phyloP scores from a whole-genome alignment of 2,797 vertebrate genomes.

The Adelosebastes latens region DNA sequence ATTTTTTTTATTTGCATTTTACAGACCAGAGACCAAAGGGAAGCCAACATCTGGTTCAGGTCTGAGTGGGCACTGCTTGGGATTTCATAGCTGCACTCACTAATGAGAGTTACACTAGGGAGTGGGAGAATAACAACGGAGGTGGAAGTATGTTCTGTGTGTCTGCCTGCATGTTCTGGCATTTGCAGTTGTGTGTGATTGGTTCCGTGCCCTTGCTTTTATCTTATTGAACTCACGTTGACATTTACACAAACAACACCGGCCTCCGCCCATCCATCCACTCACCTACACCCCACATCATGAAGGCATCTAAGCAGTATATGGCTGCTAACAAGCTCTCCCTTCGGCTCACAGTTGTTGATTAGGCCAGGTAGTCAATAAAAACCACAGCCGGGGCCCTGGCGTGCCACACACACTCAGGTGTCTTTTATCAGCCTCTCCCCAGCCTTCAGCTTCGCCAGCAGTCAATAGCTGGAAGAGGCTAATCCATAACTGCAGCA shows the following conservation, averaged over 20 bases:
- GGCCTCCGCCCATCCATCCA: neutral
- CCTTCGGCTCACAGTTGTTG: slow-evolving; percentile 51
- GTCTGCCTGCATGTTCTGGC: neutral
- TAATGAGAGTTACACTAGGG: neutral
- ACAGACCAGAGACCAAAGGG: neutral
- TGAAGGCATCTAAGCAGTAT: slow-evolving; percentile 56
- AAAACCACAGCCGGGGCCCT: slow-evolving; percentile 43
- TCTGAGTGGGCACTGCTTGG: neutral
- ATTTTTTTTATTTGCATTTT: neutral
- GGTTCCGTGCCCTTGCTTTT: neutral
- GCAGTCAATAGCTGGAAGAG: slow-evolving; percentile 71
- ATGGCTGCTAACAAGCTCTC: slow-evolving; percentile 69
- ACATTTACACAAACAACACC: slow-evolving; percentile 43
- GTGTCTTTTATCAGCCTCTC: slow-evolving; percentile 75
- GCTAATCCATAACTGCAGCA: slow-evolving; percentile 74
- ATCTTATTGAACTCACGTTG: slow-evolving; percentile 22
- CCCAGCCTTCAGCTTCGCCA: slow-evolving; percentile 59
- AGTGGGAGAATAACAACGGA: neutral
- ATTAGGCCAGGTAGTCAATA: slow-evolving; percentile 73
- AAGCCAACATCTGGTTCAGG: neutral
- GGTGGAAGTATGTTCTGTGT: neutral
- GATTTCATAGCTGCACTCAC: neutral
- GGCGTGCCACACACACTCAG: slow-evolving; percentile 49
- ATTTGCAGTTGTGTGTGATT: neutral
- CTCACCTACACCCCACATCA: slow-evolving; percentile 34